A percentile compares a stretch with the other conserved stretches of the same genome.
These are phyloP conservation scores for Clinocottus analis DNA, from an alignment of 2,113 vertebrate species.

Conservation along the genomic window DNA sequence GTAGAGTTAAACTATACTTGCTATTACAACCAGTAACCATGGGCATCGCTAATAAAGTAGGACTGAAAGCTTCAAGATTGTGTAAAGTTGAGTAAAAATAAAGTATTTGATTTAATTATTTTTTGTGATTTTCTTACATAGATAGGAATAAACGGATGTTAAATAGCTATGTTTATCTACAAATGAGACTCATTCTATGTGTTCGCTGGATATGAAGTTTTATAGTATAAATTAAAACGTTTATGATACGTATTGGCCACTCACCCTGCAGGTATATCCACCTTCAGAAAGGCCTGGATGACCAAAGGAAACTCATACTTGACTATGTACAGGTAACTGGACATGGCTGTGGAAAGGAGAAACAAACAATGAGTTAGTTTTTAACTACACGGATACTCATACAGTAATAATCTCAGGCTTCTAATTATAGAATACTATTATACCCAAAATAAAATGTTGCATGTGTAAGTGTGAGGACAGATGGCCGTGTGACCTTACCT, in stretches of 20 bases:
- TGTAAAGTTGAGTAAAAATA: background rate
- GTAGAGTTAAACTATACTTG: background rate
- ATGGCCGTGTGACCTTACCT: conserved; percentile 79
- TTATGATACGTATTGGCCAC: conserved; percentile 30
- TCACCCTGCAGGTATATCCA: conserved; percentile 81
- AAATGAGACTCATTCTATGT: background rate
- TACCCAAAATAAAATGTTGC: background rate
- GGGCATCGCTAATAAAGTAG: background rate
- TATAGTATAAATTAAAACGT: background rate
- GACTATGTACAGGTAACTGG: conserved; percentile 97
- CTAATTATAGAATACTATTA: conserved; percentile 9
- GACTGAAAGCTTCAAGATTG: background rate
- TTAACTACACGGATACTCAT: background rate
- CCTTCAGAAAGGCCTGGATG: conserved; percentile 87
- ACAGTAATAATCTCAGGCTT: background rate
- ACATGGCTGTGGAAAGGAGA: conserved; percentile 87
- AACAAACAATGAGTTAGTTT: background rate
- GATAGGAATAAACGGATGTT: background rate
- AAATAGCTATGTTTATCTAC: background rate
- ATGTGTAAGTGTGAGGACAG: conserved; percentile 2
- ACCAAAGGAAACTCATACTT: conserved; percentile 96
- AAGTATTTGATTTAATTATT: background rate
- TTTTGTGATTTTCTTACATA: background rate
- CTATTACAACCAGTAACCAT: background rate
- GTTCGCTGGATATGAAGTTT: background rate